Base-by-base conservation (phyloP, 2,888 invertebrate species). In the Lasius platythorax region DNA sequence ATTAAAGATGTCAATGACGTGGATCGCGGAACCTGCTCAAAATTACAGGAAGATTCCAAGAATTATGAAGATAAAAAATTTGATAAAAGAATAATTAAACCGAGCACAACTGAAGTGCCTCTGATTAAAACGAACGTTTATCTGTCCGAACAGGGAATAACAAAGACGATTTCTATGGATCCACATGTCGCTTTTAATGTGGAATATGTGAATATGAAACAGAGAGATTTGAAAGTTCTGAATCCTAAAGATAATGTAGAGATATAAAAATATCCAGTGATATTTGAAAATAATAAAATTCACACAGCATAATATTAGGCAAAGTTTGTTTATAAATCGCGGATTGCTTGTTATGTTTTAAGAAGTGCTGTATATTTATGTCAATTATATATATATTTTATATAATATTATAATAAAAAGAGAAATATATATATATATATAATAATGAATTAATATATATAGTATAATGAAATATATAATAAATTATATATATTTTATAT, bases 151-250 rank as follows among this genome's bases (percentile, higher is more conserved):
- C 92, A 93, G 85, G 88, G 83, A 82, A 88, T 93, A 72, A 81
- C 86, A 4, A 90, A 94, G 40, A 84, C 87, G 61, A 88, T 92
- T 73, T 82, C 91, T 18, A 84, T 91, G 61, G 85, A 91, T 76
- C 50, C 87, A 9, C 87, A 88, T 84, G 84, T 89, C 74, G 82
- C 78, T 78, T n/a, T 86, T 73, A 85, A 85, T 73, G 82, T 64
- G 50, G 89, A 91, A 33, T 91, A 92, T 46, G 76, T 90, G 9
- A 88, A 91, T 78, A 23, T 93, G 37, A 94, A 94, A 28, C 93
- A 93, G 76, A 89, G 92, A 82, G 94, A 94, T 85, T 88, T 94
- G 40, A 94, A 94, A 87, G 88, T 91, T 70, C 68, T 93, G 37
- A 84, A 88, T 53, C 78, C 79, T 33, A 79, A 85, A 40, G 75